phyloP scores from a whole-genome alignment of 2,888 invertebrate species.

The Volucella zonaria region DNA sequence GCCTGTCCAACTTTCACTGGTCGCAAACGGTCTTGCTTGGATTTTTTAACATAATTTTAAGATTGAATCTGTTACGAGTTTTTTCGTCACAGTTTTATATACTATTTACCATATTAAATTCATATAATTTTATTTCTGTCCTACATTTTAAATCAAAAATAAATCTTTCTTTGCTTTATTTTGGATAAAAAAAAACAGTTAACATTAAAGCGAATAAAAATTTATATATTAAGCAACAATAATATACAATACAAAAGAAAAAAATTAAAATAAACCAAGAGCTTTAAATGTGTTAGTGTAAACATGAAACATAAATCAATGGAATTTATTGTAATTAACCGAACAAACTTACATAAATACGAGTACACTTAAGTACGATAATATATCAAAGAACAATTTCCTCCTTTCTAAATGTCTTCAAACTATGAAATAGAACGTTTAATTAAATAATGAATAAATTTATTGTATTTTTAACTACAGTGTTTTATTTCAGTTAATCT shows the following conservation, averaged over 20 bases:
- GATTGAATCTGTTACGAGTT: too few species aligned
- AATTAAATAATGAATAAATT: conserved; percentile 52
- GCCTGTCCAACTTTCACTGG: too few species aligned
- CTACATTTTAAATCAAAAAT: too few species aligned
- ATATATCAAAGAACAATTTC: conserved; percentile 40
- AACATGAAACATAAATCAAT: conserved; percentile 50
- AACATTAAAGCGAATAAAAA: too few species aligned
- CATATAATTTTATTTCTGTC: too few species aligned
- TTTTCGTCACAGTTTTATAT: too few species aligned
- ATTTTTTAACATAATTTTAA: too few species aligned
- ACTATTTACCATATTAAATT: too few species aligned
- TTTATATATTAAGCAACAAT: background rate
- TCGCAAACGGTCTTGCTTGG: too few species aligned
- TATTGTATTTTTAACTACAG: conserved; percentile 61
- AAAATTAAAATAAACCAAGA: conserved; percentile 47
- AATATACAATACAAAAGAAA: conserved; percentile 2
- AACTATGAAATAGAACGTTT: conserved; percentile 61
- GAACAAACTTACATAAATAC: conserved; percentile 39
- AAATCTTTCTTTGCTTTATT: too few species aligned
- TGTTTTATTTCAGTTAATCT: conserved; percentile 18
- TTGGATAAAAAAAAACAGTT: too few species aligned
- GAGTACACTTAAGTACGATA: conserved; percentile 5
- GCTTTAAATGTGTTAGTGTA: conserved; percentile 71
- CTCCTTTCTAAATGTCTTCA: conserved; percentile 63
- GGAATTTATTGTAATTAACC: conserved; percentile 60